phyloP scores from a whole-genome alignment of 1,140 invertebrate genomes.

The Aphidius gifuensis region DNA sequence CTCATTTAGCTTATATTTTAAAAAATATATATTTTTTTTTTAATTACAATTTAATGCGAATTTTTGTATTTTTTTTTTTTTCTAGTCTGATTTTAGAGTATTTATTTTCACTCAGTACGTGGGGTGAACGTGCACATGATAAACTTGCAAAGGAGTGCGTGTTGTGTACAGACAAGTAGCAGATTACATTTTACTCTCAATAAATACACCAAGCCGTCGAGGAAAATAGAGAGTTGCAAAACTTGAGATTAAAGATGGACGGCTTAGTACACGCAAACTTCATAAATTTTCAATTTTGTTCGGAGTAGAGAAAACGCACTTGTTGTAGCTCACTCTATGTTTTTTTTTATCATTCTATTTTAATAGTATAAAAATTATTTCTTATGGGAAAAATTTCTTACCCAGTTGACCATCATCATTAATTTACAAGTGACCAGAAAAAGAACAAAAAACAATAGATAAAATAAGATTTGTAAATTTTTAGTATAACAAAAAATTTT shows the following conservation, averaged over 20 bases:
- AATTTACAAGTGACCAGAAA: slow-evolving; percentile 21
- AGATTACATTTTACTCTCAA: slow-evolving; percentile 34
- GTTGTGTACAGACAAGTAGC: slow-evolving; percentile 8
- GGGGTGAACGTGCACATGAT: too few species aligned
- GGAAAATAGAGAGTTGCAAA: slow-evolving; percentile 21
- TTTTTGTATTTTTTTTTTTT: too few species aligned
- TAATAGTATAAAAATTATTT: too few species aligned
- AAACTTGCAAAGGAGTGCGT: neutral
- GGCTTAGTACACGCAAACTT: slow-evolving; percentile 31
- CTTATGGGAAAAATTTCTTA: too few species aligned
- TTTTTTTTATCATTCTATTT: too few species aligned
- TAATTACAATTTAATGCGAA: too few species aligned
- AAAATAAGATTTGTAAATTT: neutral
- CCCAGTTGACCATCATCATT: too few species aligned
- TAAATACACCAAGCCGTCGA: slow-evolving; percentile 31
- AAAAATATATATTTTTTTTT: too few species aligned
- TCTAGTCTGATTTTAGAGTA: too few species aligned
- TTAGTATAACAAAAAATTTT: slow-evolving; percentile 7
- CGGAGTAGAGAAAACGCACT: slow-evolving; percentile 1
- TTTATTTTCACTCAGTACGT: too few species aligned
- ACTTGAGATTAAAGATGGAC: slow-evolving; percentile 10
- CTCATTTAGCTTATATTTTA: too few species aligned
- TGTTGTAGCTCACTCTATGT: too few species aligned
- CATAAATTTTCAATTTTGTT: slow-evolving; percentile 31
- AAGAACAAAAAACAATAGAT: neutral